Evolutionary conservation across 2,113 vertebrate genomes (phyloP).

Genomic region (Malurus cyaneus): DNA sequence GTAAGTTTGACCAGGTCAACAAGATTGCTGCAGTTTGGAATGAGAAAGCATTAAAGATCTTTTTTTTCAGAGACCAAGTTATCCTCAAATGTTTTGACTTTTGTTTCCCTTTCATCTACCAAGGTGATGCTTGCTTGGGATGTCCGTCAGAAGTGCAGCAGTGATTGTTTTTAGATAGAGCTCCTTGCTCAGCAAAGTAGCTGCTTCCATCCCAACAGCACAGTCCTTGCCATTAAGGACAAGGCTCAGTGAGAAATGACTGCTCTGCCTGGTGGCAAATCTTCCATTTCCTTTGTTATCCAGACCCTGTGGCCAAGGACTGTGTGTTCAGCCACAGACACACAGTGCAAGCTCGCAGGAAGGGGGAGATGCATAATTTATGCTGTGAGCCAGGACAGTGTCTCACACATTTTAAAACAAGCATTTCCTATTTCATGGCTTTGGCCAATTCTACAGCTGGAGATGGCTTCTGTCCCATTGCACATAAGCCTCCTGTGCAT

Average conservation of each 20-base stretch:
- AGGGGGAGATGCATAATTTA: constrained; percentile 24
- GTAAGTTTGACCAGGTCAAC: background rate
- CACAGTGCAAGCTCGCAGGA: constrained; percentile 21
- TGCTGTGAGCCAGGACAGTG: background rate
- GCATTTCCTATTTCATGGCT: constrained; percentile 29
- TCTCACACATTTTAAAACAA: background rate
- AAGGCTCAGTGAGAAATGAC: background rate
- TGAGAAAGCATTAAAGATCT: background rate
- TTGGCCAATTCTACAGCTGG: constrained; percentile 42
- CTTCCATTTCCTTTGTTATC: constrained; percentile 43
- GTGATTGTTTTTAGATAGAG: background rate
- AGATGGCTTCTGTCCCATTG: background rate
- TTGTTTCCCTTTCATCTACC: background rate
- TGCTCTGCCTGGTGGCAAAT: background rate
- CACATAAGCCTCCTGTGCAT: background rate
- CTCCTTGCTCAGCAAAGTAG: background rate
- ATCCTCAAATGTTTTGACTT: background rate
- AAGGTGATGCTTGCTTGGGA: background rate
- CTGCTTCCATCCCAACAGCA: background rate
- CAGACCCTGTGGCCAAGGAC: constrained; percentile 39
- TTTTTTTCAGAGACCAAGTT: background rate
- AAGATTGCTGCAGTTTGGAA: background rate
- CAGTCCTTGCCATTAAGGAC: background rate
- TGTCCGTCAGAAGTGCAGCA: background rate
- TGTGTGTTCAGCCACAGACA: constrained; percentile 36